Base-by-base conservation (phyloP, 2,113 vertebrate species). In the Vulpes lagopus region DNA sequence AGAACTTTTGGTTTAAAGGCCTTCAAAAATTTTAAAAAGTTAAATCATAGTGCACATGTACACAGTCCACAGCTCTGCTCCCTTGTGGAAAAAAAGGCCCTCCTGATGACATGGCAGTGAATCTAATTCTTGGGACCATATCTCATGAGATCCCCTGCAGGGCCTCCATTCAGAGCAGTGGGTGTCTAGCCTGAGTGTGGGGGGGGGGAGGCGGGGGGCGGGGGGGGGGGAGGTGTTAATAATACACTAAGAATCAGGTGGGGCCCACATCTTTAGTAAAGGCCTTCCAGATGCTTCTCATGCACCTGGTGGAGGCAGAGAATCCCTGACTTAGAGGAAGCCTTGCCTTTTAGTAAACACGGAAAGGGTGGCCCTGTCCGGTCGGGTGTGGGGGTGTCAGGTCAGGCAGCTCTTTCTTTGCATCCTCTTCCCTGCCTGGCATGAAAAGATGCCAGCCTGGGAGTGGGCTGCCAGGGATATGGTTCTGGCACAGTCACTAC, bases 41-140 rank as follows among this genome's bases (percentile, higher is more conserved):
- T 16, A 85, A 51, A 86, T 15, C 0, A 2, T 0, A 0, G 62
- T 5, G 0, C 25, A 30, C 3, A 64, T 67, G n/a, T 35, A 30
- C 55, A 10, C 1, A 69, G 32, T 19, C 51, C 1, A 49, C 53
- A 35, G 16, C 14, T 25, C 32, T 0, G 4, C 49, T 11, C 43
- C 57, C 60, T 43, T 25, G 55, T 27, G 51, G 55, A 20, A 87
- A 62, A 55, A n/a, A 87, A 73, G n/a, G 8, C 8, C 11, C 25
- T 62, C 43, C 62, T 32, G 30, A 35, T 20, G 64, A 6, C 1
- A 32, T 0, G 2, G 35, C 14, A 14, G 23, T 7, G 43, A 22
- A 8, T 88, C 30, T 49, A 11, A 57, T 27, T n/a, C 94, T 86
- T 16, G 12, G 0, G 4, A 32, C 11, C 62, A 0, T 5, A 16